Conservation (phyloP, 2,113 vertebrate species). For the Xiphorhynchus elegans region DNA sequence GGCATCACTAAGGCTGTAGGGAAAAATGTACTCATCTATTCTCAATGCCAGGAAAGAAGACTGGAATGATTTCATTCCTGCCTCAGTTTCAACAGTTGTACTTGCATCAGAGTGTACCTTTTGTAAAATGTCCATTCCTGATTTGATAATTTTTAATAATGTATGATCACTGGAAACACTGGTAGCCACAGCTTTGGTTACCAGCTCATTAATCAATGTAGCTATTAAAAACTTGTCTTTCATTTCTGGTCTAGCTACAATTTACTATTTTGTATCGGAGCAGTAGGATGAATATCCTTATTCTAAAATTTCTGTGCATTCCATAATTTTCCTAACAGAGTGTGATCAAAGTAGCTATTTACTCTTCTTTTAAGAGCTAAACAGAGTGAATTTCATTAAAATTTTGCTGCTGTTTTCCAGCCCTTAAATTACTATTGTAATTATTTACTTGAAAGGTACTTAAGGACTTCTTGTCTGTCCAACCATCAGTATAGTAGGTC, state of each 20-base stretch:
- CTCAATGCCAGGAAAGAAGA: not conserved
- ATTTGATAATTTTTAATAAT: not conserved
- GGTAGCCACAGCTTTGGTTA: not conserved
- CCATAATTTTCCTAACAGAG: not conserved
- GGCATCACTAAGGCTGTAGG: not conserved
- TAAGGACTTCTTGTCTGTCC: not conserved
- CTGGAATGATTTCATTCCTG: not conserved
- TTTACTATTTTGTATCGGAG: not conserved
- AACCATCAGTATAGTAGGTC: not conserved
- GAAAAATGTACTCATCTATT: not conserved
- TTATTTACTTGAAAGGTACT: not conserved
- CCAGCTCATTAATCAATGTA: not conserved
- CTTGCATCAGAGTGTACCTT: not conserved
- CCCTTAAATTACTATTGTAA: not conserved
- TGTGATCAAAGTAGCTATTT: not conserved
- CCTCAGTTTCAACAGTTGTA: not conserved
- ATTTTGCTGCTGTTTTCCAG: not conserved
- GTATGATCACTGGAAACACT: not conserved
- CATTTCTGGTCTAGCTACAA: not conserved
- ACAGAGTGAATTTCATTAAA: not conserved
- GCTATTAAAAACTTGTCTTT: not conserved
- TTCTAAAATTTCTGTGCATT: not conserved
- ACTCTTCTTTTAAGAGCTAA: not conserved
- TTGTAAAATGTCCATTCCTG: not conserved
- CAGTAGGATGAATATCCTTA: not conserved